Evolutionary conservation across 1,140 invertebrate species (phyloP).

Genomic region (Gonatopus flavifemur): DNA sequence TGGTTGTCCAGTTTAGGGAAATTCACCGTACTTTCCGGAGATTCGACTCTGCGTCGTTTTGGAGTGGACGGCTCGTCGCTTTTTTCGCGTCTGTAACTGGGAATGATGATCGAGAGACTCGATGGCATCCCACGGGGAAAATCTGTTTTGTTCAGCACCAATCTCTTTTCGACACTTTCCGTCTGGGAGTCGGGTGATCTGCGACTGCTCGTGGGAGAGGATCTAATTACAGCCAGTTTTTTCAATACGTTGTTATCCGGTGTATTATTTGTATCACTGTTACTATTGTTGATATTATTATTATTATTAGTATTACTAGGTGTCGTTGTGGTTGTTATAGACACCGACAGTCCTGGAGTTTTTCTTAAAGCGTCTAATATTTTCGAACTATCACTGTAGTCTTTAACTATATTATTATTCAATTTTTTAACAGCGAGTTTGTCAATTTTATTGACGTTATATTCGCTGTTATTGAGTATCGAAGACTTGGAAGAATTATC

Average conservation of each 20-base stretch:
- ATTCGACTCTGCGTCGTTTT: conserved; percentile 35
- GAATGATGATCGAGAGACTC: conserved; percentile 38
- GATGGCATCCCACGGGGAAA: conserved; percentile 24
- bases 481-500: no score
- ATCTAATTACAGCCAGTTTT: no score
- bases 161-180: conserved; percentile 27
- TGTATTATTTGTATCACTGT: no score
- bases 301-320: conserved; percentile 22
- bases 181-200: conserved; percentile 48
- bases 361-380: conserved; percentile 47
- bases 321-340: conserved; percentile 34
- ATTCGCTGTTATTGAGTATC: no score
- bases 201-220: no score
- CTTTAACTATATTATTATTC: no score
- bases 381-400: conserved; percentile 37
- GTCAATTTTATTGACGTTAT: no score
- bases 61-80: conserved; percentile 4
- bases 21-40: conserved; percentile 45
- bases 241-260: no score
- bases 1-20: conserved; percentile 28
- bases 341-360: conserved; percentile 48
- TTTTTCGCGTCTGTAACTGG: conserved; percentile 32
- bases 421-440: no score
- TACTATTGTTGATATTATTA: conserved; percentile 10
- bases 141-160: conserved; percentile 15